Conservation (phyloP, 2,113 vertebrate species). For the Brienomyrus longianalis region DNA sequence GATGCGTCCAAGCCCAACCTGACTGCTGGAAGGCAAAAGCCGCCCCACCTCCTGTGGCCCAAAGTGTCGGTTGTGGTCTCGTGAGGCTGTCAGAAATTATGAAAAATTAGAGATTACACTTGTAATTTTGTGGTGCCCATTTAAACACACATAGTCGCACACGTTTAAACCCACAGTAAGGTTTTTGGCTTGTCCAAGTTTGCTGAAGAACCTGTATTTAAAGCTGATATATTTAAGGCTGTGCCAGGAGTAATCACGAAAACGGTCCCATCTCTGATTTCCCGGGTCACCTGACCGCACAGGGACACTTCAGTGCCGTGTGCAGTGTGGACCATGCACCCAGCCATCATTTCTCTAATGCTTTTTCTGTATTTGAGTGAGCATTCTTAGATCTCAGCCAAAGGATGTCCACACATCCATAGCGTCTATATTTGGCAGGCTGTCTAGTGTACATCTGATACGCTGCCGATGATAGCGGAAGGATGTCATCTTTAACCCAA, state of each 20-base stretch:
- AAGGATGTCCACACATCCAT: not conserved
- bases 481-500: not conserved
- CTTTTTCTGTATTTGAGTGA: not conserved
- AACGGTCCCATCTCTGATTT: not conserved
- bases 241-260: not conserved
- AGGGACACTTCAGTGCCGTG: not conserved
- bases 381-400: not conserved
- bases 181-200: not conserved
- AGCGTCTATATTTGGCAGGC: conserved; percentile 1
- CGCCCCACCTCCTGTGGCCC: too few relatives aligned
- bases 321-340: not conserved
- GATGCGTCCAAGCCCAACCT: not conserved
- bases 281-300: not conserved
- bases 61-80: not conserved
- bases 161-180: not conserved
- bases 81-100: not conserved
- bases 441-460: not conserved
- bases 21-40: not conserved
- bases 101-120: not conserved
- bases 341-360: not conserved
- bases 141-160: not conserved
- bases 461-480: not conserved
- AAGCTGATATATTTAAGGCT: not conserved
- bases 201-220: not conserved
- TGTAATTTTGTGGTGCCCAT: not conserved